Evolutionary conservation across 2,888 invertebrate genomes (phyloP).

Genomic region (Eupithecia vulgata): DNA sequence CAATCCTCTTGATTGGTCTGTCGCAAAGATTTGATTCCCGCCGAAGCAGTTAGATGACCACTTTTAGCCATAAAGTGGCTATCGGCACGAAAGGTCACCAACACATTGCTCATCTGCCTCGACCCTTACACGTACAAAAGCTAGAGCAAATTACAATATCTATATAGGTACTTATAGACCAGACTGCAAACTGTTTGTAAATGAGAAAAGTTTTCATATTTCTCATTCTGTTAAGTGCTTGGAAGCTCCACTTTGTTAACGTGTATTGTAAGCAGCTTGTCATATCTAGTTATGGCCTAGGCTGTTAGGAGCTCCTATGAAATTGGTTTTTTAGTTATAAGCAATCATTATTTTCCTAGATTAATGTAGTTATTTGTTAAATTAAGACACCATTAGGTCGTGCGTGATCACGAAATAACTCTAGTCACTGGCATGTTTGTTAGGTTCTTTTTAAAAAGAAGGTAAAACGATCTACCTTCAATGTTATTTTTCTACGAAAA

Average conservation of each 20-base stretch:
- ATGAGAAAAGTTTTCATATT: constrained; percentile 35
- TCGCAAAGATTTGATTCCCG: too few species aligned
- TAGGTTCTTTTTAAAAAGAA: too few species aligned
- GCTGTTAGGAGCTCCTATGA: neutral
- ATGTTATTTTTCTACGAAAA: too few species aligned
- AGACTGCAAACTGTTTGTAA: neutral
- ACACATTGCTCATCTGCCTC: too few species aligned
- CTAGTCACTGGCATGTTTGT: neutral
- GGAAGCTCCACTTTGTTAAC: constrained; percentile 35
- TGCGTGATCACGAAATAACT: neutral
- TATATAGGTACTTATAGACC: neutral
- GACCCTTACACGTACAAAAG: neutral
- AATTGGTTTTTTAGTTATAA: neutral
- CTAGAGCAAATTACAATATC: neutral
- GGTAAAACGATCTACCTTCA: too few species aligned
- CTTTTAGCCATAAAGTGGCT: neutral
- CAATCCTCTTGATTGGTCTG: too few species aligned
- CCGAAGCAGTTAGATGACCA: neutral
- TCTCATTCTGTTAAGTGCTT: constrained; percentile 37
- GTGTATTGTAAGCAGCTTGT: constrained; percentile 31
- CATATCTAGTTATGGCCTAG: neutral
- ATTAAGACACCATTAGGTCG: too few species aligned
- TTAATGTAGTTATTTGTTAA: neutral
- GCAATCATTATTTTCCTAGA: neutral
- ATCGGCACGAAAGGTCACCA: neutral